Conservation (phyloP, 2,113 vertebrate genomes). For the Sciurus niger region DNA sequence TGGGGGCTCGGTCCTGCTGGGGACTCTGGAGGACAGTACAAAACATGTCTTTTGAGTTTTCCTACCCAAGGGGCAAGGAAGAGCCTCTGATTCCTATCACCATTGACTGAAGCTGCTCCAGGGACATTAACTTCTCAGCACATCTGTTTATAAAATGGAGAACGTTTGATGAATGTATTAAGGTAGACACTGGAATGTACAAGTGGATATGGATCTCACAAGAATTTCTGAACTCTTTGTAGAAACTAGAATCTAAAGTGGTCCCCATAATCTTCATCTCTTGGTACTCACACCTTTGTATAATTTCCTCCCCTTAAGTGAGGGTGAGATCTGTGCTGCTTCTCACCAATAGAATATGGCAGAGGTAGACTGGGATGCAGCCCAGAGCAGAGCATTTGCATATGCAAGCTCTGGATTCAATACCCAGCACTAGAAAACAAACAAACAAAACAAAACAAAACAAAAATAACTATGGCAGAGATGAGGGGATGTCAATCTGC, state of each 20-base stretch:
- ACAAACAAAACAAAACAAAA: too few species aligned
- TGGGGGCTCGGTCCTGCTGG: not conserved
- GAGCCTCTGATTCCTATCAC: fast-evolving
- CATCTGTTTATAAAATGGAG: not conserved
- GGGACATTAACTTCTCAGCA: not conserved
- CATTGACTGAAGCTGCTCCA: not conserved
- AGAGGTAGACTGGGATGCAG: too few species aligned
- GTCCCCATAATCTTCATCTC: too few species aligned
- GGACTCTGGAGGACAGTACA: not conserved
- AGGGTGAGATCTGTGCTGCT: not conserved
- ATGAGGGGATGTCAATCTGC: not conserved
- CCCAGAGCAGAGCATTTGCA: too few species aligned
- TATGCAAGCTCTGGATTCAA: too few species aligned
- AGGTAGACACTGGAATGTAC: not conserved
- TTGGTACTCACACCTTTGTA: not conserved
- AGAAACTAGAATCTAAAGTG: not conserved
- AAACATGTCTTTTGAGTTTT: not conserved
- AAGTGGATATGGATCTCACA: not conserved
- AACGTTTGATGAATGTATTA: not conserved
- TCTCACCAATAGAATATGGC: not conserved
- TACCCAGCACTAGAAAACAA: too few species aligned
- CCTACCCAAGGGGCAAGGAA: not conserved
- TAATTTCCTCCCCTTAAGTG: not conserved
- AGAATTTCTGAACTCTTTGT: not conserved
- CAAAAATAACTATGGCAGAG: not conserved